Conservation (phyloP, 1,140 invertebrate species). For the Eumeta japonica region DNA sequence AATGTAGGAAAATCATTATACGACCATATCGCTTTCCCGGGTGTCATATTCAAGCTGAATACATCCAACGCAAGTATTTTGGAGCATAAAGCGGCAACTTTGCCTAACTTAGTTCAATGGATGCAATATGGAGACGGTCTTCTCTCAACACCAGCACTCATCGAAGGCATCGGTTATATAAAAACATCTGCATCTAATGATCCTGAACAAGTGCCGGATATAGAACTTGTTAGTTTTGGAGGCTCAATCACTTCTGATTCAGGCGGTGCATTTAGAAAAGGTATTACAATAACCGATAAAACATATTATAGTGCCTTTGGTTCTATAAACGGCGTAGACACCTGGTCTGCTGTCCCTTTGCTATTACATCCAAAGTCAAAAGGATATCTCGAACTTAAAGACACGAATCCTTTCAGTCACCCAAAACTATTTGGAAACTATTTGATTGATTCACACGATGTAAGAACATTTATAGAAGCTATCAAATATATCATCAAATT, state of each 20-base stretch:
- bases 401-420: slow-evolving; percentile 70
- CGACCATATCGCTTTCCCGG: slow-evolving; percentile 72
- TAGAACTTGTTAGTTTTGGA: slow-evolving; percentile 58
- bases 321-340: slow-evolving; percentile 53
- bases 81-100: slow-evolving; percentile 52
- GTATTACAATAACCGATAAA: slow-evolving; percentile 37
- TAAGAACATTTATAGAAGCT: slow-evolving; percentile 68
- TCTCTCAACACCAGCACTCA: slow-evolving; percentile 48
- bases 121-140: slow-evolving; percentile 56
- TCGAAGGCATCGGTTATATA: slow-evolving; percentile 61
- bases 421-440: slow-evolving; percentile 77
- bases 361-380: slow-evolving; percentile 72
- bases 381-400: slow-evolving; percentile 67
- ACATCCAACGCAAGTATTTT: slow-evolving; percentile 50
- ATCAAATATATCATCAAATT: slow-evolving; percentile 64
- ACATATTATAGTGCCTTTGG: slow-evolving; percentile 29
- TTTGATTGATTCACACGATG: slow-evolving; percentile 64
- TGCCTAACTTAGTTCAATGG: slow-evolving; percentile 56
- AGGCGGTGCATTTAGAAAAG: slow-evolving; percentile 35
- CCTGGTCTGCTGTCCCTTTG: slow-evolving; percentile 70
- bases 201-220: slow-evolving; percentile 53
- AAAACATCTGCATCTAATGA: slow-evolving; percentile 55
- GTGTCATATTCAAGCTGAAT: slow-evolving; percentile 62
- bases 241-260: slow-evolving; percentile 41
- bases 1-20: slow-evolving; percentile 71